These are phyloP conservation scores for Paracentrotus lividus DNA, from an alignment of 53 echinoderm and acorn worm species.

Conservation along the genomic window DNA sequence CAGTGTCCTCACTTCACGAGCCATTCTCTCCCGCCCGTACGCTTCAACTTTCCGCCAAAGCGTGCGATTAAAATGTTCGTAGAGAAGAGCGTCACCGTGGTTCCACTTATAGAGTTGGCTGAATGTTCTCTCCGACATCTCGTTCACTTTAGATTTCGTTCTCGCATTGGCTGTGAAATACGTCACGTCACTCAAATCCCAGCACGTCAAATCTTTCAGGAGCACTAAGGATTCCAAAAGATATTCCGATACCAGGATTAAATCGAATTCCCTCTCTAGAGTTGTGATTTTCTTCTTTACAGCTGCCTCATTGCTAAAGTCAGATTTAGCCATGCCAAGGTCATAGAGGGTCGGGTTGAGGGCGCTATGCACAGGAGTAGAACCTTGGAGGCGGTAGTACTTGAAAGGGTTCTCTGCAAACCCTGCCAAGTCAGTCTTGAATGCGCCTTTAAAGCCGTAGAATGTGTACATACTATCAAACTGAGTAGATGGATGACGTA, in stretches of 20 bases:
- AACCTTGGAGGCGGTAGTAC: conserved; percentile 36
- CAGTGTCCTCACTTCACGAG: conserved; percentile 70
- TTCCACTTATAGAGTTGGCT: conserved; percentile 77
- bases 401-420: conserved; percentile 70
- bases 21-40: conserved; percentile 76
- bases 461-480: conserved; percentile 90
- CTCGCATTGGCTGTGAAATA: conserved; percentile 82
- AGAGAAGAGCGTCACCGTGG: conserved; percentile 78
- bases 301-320: conserved; percentile 41
- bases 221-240: conserved; percentile 83
- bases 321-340: conserved; percentile 66
- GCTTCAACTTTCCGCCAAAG: conserved; percentile 75
- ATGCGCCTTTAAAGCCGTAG: conserved; percentile 70
- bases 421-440: conserved; percentile 34
- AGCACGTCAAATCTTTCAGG: conserved; percentile 88
- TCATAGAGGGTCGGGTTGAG: conserved; percentile 88
- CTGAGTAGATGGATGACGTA: conserved; percentile 84
- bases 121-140: conserved; percentile 57
- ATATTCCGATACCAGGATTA: conserved; percentile 83
- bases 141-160: conserved; percentile 36
- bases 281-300: conserved; percentile 62
- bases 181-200: conserved; percentile 78
- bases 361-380: conserved; percentile 65
- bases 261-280: conserved; percentile 79
- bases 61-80: conserved; percentile 79